phyloP scores from a whole-genome alignment of 2,797 vertebrate species.

The Pitangus sulphuratus region DNA sequence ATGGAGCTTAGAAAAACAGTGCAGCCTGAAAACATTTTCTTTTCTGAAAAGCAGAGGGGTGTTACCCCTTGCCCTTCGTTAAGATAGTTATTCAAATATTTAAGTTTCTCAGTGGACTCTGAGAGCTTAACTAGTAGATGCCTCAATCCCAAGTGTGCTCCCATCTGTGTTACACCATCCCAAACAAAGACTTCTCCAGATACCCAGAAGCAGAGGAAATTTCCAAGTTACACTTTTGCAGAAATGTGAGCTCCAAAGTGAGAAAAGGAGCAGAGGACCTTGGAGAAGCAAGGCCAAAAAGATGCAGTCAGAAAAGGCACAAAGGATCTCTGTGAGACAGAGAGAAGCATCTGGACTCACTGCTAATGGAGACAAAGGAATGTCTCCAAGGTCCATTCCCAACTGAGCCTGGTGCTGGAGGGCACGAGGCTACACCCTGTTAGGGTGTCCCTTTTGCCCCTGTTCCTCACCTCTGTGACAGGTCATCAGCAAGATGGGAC shows the following conservation, averaged over 20 bases:
- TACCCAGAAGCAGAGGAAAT: background rate
- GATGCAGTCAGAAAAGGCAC: background rate
- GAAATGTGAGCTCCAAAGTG: background rate
- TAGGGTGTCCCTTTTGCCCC: background rate
- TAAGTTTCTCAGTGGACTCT: conserved; percentile 36
- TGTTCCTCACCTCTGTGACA: background rate
- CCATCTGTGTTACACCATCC: background rate
- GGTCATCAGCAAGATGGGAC: background rate
- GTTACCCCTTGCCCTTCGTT: conserved; percentile 13
- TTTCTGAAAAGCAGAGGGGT: conserved; percentile 29
- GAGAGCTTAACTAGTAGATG: background rate
- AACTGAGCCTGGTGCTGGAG: background rate
- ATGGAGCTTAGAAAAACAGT: background rate
- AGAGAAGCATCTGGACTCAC: background rate
- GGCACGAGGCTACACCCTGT: fast-evolving
- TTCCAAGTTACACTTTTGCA: background rate
- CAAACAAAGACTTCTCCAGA: background rate
- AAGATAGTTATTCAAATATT: conserved; percentile 67
- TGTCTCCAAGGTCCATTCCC: background rate
- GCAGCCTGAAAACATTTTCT: conserved; percentile 43
- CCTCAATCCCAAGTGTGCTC: background rate
- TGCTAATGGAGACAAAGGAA: background rate
- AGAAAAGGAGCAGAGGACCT: background rate
- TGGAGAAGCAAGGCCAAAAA: background rate
- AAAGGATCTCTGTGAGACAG: background rate